Base-by-base conservation (phyloP, 2,113 vertebrate genomes). In the Beaufortia kweichowensis region DNA sequence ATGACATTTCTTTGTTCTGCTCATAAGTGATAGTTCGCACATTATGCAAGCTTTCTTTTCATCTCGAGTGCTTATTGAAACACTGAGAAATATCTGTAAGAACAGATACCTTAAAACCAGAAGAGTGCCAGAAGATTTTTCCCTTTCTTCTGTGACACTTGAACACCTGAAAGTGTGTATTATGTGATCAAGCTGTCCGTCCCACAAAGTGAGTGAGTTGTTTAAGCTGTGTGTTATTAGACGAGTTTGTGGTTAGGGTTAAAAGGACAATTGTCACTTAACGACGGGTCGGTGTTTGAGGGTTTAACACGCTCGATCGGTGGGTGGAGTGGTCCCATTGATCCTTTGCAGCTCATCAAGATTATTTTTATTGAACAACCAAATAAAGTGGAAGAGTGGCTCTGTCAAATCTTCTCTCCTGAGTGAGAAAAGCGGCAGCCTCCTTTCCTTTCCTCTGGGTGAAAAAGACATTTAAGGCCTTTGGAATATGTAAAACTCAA, bases 291-390 rank as follows among this genome's bases (percentile, higher is more conserved):
- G 17, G 7, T 57, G 33, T 12, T 21, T 41, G 68, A 59, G 53
- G 31, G 23, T 77, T 59, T 50, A 48, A 59, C 21, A 4, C 41
- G 50, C 41, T 69, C 29, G 8, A 62, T 62, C 41, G 19, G 65
- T 41, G 31, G 15, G 28, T 29, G 56, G 55, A 68, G 55, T 12
- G 64, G 21, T 14, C 41, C 39, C 28, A 67, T 76, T 60, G 66
- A 78, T 71, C 59, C 59, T 10, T 23, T 41, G 31, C 57, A 64
- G 56, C 65, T 68, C 69, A 78, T 81, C 57, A 62, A 75, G 28
- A 23, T 46, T 55, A 59, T 29, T 64, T 23, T 66, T 68, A 68
- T 77, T 56, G 55, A 72, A 59, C 9, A 33, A 23, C 33, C n/a
- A 8, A 53, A 64, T 17, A 26, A 60, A 70, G 33, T 9, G 23